These are phyloP conservation scores for Hirtodrosophila alboralis DNA, from an alignment of 2,888 invertebrate genomes.

Conservation along the genomic window DNA sequence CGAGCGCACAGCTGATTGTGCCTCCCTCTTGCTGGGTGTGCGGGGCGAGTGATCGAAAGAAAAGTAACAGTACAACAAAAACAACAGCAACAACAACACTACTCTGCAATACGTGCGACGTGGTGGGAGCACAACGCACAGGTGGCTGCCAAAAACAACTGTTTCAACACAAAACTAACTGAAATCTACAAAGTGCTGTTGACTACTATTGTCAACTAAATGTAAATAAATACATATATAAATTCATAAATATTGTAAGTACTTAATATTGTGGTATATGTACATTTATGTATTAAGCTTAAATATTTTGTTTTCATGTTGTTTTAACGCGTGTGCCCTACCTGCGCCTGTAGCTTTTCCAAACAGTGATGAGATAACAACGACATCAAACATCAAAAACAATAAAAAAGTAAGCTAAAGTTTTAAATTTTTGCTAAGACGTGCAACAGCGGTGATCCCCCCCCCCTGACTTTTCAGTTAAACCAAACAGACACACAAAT, in stretches of 20 bases:
- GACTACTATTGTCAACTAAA: slow-evolving; percentile 40
- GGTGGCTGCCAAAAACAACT: slow-evolving; percentile 68
- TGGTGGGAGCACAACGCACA: slow-evolving; percentile 53
- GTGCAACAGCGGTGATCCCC: slow-evolving; percentile 61
- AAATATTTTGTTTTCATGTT: slow-evolving; percentile 53
- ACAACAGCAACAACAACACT: slow-evolving; percentile 18
- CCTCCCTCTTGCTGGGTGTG: slow-evolving; percentile 31
- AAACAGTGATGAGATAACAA: slow-evolving; percentile 44
- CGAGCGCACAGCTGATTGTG: slow-evolving; percentile 61
- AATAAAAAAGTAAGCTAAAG: slow-evolving; percentile 58
- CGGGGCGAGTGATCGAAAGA: slow-evolving; percentile 34
- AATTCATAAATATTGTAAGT: slow-evolving; percentile 46
- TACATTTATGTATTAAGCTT: slow-evolving; percentile 24
- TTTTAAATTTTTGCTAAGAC: slow-evolving; percentile 63
- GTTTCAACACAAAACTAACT: slow-evolving; percentile 59
- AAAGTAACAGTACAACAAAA: slow-evolving; percentile 38
- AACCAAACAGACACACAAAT: slow-evolving; percentile 35
- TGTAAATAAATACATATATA: slow-evolving; percentile 39
- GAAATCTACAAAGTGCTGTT: slow-evolving; percentile 48
- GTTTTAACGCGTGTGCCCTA: slow-evolving; percentile 49
- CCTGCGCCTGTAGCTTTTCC: slow-evolving; percentile 40
- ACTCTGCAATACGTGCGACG: slow-evolving; percentile 54
- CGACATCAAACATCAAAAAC: slow-evolving; percentile 31
- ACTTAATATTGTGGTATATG: slow-evolving; percentile 29
- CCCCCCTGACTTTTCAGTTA: slow-evolving; percentile 38